Conservation (phyloP, 2,113 vertebrate species). For the Mus musculus region GRCm39 chr1:77064501-77065000, state of each 20-base stretch:
- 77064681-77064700: not conserved
- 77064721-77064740: not conserved
- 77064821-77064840: accelerated
- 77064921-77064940: not conserved
- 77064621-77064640: too few relatives aligned
- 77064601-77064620: not conserved
- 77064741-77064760: too few relatives aligned
- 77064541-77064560: not conserved
- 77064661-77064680: not conserved
- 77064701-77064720: too few relatives aligned
- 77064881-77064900: not conserved
- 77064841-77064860: not conserved
- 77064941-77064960: not conserved
- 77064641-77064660: not conserved
- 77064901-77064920: not conserved
- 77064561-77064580: not conserved
- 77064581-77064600: not conserved
- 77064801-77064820: not conserved
- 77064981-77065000: not conserved
- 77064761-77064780: not conserved
- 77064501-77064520: not conserved
- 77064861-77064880: not conserved
- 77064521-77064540: not conserved
- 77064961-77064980: not conserved
- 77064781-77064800: not conserved